These are phyloP conservation scores for Whitmania pigra DNA, from an alignment of 1,140 invertebrate species.

Conservation along the genomic window DNA sequence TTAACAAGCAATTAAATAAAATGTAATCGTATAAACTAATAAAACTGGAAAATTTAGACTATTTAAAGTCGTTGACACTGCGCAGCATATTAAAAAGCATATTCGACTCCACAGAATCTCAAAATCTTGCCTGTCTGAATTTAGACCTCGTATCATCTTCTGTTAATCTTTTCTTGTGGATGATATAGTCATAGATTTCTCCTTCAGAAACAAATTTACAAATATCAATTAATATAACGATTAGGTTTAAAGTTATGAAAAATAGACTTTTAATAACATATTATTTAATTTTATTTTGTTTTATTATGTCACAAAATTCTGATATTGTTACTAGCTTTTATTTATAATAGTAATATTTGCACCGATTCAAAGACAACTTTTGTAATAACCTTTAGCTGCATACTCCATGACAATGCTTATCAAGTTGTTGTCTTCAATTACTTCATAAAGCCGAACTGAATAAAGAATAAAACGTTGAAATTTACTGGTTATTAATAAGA, in stretches of 20 bases:
- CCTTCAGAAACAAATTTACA: slow-evolving; percentile 39
- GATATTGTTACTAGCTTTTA: too few relatives aligned
- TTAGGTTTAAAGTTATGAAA: too few relatives aligned
- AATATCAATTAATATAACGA: too few relatives aligned
- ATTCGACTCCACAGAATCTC: too few relatives aligned
- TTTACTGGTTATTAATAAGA: background rate
- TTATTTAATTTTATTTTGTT: too few relatives aligned
- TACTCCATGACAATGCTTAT: slow-evolving; percentile 1
- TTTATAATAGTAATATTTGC: too few relatives aligned
- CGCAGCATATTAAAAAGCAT: background rate
- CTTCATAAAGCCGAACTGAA: background rate
- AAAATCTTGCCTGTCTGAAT: slow-evolving; percentile 68
- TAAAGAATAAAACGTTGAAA: background rate
- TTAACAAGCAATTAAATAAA: background rate
- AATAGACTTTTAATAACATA: too few relatives aligned
- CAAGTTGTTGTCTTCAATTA: background rate
- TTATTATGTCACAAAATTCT: too few relatives aligned
- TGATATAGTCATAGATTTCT: slow-evolving; percentile 98
- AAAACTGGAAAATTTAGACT: too few relatives aligned
- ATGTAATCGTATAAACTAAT: too few relatives aligned
- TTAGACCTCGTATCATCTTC: slow-evolving; percentile 98
- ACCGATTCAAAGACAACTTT: background rate
- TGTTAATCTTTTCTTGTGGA: slow-evolving; percentile 98
- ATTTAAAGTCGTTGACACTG: too few relatives aligned
- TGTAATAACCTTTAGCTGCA: background rate